Evolutionary conservation across 2,113 vertebrate genomes (phyloP).

Genomic region (Fregetta grallaria): DNA sequence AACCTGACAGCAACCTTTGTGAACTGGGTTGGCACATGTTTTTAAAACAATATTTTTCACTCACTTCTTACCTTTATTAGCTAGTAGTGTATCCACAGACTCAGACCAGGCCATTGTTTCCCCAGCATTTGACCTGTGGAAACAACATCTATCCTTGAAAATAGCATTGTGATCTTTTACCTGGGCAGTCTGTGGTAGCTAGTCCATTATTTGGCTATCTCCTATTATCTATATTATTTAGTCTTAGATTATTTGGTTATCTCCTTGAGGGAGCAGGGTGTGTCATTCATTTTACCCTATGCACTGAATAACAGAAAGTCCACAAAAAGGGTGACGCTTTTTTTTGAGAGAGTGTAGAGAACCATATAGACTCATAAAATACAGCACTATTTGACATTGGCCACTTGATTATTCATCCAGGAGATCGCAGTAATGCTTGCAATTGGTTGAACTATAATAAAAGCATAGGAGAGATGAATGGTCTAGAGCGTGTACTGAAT

Average conservation of each 20-base stretch:
- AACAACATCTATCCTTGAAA: slow-evolving; percentile 95
- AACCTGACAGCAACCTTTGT: background rate
- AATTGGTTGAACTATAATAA: background rate
- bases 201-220: background rate
- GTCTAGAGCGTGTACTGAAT: background rate
- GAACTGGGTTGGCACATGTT: accelerated
- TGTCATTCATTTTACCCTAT: background rate
- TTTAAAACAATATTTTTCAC: background rate
- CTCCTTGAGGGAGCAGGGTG: background rate
- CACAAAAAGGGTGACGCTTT: background rate
- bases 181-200: slow-evolving; percentile 17
- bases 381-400: background rate
- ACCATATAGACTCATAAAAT: background rate
- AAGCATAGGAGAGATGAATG: background rate
- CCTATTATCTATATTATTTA: background rate
- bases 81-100: slow-evolving; percentile 89
- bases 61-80: slow-evolving; percentile 85
- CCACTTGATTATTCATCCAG: background rate
- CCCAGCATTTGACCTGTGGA: slow-evolving; percentile 82
- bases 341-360: background rate
- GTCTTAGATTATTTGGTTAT: background rate
- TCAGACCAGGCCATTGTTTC: slow-evolving; percentile 83
- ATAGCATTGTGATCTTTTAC: slow-evolving; percentile 85
- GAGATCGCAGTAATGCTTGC: background rate
- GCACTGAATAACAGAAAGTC: background rate